Base-by-base conservation (phyloP, 1,140 invertebrate species). In the Musca domestica region DNA sequence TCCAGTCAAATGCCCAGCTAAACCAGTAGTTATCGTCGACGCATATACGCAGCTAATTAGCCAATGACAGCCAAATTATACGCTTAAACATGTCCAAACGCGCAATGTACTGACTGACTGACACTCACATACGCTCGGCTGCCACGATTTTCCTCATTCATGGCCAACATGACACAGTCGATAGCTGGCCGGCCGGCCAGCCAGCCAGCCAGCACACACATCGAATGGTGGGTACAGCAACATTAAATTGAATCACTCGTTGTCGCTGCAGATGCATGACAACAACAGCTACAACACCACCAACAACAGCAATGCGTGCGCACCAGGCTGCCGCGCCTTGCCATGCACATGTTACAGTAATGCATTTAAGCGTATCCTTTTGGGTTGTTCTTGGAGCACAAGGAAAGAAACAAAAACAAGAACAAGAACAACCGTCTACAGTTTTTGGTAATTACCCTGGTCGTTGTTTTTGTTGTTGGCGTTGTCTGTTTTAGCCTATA, bases 1-100 rank as follows among this genome's bases (percentile, higher is more conserved):
- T 22, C 22, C 66, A 17, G 15, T 10, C 52, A 17, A 27, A 22
- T 9, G 30, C 34, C 34, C 34, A 41, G 34, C 34, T 41, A 41
- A 41, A 12, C 34, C 34, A 41, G 34, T 41, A 41, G 34, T 41
- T 41, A 41, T 41, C 46, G 34, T 41, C 41, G 30, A 49, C 58
- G 49, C 41, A 64, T 56, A 61, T 61, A 34, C 27, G 52, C 54
- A 49, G 46, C 56, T 68, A 68, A 68, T 68, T 68, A 68, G 67
- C 67, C 67, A 68, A 61, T 68, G 67, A 68, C 67, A 68, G 67
- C 67, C 67, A 68, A 68, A 68, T 68, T 68, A 68, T 68, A 68
- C 58, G 67, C 67, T 68, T 68, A 63, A 56, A 68, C 30, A 49
- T 49, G 34, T 41, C 34, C 34, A 12, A 41, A 41, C 12, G 34